These are phyloP conservation scores for Pogonocherus hispidulus DNA, from an alignment of 2,888 invertebrate genomes.

Conservation along the genomic window DNA sequence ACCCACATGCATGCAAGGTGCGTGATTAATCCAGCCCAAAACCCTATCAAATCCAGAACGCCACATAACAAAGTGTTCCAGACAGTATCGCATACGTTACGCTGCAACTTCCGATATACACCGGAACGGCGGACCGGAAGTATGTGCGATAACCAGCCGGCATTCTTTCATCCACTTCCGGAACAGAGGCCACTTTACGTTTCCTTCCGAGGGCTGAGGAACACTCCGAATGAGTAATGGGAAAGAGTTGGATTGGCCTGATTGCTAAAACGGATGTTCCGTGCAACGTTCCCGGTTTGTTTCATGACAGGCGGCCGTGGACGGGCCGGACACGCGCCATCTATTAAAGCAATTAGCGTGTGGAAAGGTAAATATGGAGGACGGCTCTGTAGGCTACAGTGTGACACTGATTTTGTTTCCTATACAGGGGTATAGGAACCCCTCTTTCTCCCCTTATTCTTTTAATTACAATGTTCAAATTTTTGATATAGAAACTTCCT, in stretches of 20 bases:
- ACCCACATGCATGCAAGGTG: neutral
- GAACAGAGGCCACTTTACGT: slow-evolving; percentile 65
- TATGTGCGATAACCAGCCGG: slow-evolving; percentile 63
- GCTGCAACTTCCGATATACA: slow-evolving; percentile 60
- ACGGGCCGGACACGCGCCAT: slow-evolving; percentile 45
- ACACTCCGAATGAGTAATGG: slow-evolving; percentile 64
- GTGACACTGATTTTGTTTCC: no score
- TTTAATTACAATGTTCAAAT: no score
- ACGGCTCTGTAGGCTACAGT: neutral
- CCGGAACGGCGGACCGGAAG: slow-evolving; percentile 64
- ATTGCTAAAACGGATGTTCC: slow-evolving; percentile 68
- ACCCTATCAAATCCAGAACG: neutral
- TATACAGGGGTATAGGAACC: no score
- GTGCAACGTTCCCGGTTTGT: slow-evolving; percentile 54
- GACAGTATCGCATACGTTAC: slow-evolving; percentile 38
- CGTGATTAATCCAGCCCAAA: neutral
- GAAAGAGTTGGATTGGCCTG: slow-evolving; percentile 62
- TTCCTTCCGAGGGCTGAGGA: slow-evolving; percentile 64
- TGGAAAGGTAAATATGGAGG: slow-evolving; percentile 34
- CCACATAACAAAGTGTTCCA: slow-evolving; percentile 25
- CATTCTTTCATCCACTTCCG: slow-evolving; percentile 61
- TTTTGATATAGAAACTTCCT: no score
- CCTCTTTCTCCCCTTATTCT: no score
- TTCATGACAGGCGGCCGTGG: slow-evolving; percentile 38
- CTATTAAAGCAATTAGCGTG: slow-evolving; percentile 50